These are phyloP conservation scores for Halcyon chelicuti DNA, from an alignment of 2,797 vertebrate species.

Conservation along the genomic window DNA sequence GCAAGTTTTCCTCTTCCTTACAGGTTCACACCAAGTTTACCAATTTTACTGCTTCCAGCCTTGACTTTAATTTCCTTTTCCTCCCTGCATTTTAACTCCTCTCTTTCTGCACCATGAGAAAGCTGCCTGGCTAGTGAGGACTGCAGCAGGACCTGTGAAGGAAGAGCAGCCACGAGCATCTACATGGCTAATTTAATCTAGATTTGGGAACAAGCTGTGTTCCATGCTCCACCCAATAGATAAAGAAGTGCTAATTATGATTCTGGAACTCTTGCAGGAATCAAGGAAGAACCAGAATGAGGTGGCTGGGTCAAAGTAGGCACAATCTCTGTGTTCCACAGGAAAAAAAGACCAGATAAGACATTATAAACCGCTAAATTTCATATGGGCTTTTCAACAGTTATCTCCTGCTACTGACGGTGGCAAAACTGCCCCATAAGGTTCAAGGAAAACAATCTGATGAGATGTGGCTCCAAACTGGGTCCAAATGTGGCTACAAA, in stretches of 20 bases:
- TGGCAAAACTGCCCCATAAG: neutral
- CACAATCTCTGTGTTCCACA: neutral
- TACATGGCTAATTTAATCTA: neutral
- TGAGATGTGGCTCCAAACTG: neutral
- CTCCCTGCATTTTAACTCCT: neutral
- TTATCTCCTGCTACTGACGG: neutral
- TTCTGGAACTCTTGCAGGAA: neutral
- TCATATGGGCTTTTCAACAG: neutral
- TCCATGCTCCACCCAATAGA: neutral
- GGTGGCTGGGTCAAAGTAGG: neutral
- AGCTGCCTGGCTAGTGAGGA: neutral
- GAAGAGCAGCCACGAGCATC: neutral
- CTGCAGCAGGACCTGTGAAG: neutral
- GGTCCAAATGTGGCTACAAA: neutral
- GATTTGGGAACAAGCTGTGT: neutral
- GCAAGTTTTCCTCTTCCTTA: neutral
- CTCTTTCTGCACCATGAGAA: neutral
- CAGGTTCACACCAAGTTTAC: neutral
- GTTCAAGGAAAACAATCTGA: neutral
- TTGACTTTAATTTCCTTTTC: neutral
- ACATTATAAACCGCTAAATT: neutral
- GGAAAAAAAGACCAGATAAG: neutral
- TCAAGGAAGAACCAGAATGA: neutral
- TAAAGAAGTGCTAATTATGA: neutral
- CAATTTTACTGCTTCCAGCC: neutral